These are phyloP conservation scores for Hyperoplus immaculatus DNA, from an alignment of 2,797 vertebrate genomes.

Conservation along the genomic window DNA sequence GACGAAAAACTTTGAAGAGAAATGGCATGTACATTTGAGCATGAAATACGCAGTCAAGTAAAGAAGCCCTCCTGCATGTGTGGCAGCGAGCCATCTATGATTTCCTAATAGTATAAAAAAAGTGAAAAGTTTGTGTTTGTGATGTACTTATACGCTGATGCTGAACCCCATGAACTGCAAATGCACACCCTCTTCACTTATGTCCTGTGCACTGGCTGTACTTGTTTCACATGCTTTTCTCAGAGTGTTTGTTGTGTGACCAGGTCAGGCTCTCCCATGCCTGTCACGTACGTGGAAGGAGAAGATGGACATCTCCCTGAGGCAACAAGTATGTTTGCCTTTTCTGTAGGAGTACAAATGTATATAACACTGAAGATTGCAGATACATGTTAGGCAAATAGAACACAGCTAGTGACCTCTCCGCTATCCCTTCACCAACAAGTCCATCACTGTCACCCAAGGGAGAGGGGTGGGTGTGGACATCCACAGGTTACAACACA, in stretches of 20 bases:
- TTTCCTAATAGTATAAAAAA: not conserved
- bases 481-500: constrained; percentile 29
- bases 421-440: not conserved
- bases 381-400: constrained; percentile 58
- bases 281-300: constrained; percentile 46
- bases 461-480: constrained; percentile 28
- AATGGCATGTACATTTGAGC: not conserved
- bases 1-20: not conserved
- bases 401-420: constrained; percentile 27
- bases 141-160: not conserved
- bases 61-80: not conserved
- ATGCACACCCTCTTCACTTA: not conserved
- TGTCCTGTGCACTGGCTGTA: not conserved
- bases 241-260: constrained; percentile 26
- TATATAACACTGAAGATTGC: constrained; percentile 51
- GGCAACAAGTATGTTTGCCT: constrained; percentile 30
- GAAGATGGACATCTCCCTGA: constrained; percentile 40
- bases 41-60: not conserved
- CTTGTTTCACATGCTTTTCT: constrained; percentile 22
- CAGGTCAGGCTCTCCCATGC: constrained; percentile 24
- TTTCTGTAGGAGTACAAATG: constrained; percentile 39
- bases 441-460: constrained; percentile 46
- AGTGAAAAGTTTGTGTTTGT: not conserved
- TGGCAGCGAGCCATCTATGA: not conserved
- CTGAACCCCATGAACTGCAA: constrained; percentile 8